phyloP scores from a whole-genome alignment of 2,888 invertebrate species.

The Hirudinaria manillensis region DNA sequence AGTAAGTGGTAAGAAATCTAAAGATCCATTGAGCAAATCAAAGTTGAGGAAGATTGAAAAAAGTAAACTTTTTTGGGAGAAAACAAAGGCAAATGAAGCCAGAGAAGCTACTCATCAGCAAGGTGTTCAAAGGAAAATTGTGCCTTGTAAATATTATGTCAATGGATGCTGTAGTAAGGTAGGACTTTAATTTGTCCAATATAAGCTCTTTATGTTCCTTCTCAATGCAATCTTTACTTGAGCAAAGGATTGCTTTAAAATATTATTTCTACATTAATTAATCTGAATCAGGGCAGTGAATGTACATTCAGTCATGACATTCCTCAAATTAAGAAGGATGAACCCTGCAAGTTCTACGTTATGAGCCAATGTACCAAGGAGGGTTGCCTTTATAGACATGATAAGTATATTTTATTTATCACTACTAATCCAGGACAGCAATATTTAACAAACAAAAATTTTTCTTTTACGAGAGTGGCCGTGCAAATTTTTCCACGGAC shows the following conservation, averaged over 20 bases:
- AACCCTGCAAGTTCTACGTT: constrained; percentile 33
- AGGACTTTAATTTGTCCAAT: background rate
- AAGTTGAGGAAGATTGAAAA: constrained; percentile 20
- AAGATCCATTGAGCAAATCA: background rate
- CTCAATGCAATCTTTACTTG: too few relatives aligned
- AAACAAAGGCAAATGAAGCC: background rate
- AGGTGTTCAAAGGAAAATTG: background rate
- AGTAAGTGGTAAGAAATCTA: background rate
- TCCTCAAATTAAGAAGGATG: constrained; percentile 28
- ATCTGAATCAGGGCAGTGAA: constrained; percentile 26
- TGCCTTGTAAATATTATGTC: constrained; percentile 18
- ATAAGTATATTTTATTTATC: constrained; percentile 2
- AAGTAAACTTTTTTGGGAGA: constrained; percentile 2
- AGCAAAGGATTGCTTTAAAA: background rate
- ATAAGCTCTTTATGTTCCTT: too few relatives aligned
- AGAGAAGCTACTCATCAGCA: background rate
- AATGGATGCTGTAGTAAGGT: constrained; percentile 24
- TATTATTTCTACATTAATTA: too few relatives aligned
- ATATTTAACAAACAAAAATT: background rate
- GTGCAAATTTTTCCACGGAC: constrained; percentile 18
- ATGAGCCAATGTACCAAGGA: constrained; percentile 26
- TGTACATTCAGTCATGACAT: constrained; percentile 31
- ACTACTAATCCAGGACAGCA: background rate
- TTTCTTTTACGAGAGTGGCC: constrained; percentile 21
- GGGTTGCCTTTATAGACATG: constrained; percentile 29